Base-by-base conservation (phyloP, 2,888 invertebrate species). In the Diarsia rubi region DNA sequence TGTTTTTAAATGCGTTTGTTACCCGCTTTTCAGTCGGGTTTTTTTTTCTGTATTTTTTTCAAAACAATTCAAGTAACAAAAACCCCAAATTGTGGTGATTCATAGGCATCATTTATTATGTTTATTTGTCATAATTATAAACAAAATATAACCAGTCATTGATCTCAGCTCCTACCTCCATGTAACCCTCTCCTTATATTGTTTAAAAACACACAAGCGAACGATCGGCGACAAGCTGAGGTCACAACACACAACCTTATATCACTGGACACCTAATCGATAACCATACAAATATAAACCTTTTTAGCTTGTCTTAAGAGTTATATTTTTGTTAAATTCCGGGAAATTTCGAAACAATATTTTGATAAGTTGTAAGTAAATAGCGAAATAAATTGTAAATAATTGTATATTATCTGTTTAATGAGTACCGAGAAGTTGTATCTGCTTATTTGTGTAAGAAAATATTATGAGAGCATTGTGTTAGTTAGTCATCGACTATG, bases 141-240 rank as follows among this genome's bases (percentile, higher is more conserved):
- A 47, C 21, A 19, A 73, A 42, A 27, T 1, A 42, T 9, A 62
- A 44, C 44, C 27, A 60, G 3, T 19, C 2, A 24, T 45, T 62
- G 19, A 52, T 31, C 8, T 27, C 3, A 60, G 49, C 3, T 19
- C 2, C n/a, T 21, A 9, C 16, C 8, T 5, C 21, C 82, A 83
- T 83, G 70, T 83, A 84, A 83, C 14, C 47, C 45, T 12, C 14
- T 54, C 82, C 16, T 74, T 59, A 78, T 44, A 78, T 75, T 81
- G 84, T 82, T 74, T 82, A 79, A 71, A 71, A 75, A 65, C 52
- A 47, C 31, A 74, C 60, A 11, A 78, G 74, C 74, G 69, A 70
- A 73, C 71, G 82, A 69, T 76, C 70, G 64, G 44, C 19, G 14
- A 75, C 79, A 73, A 79, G 21, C 63, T 72, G 68, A 78, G 85